Conservation (phyloP, 2,888 invertebrate species). For the Drosophila parthenogenetica region DNA sequence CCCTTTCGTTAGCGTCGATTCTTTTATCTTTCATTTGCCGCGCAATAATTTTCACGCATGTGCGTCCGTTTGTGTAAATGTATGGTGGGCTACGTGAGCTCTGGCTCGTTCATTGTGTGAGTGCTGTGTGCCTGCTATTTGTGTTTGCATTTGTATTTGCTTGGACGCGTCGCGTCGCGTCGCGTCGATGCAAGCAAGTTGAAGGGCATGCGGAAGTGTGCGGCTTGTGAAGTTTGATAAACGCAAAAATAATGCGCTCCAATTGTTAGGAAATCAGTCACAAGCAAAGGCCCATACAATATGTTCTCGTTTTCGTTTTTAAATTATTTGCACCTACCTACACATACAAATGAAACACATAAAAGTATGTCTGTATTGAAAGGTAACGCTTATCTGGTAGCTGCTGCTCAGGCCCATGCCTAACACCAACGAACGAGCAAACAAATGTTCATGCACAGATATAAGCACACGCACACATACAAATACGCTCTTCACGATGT, state of each 20-base stretch:
- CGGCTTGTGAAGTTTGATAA: constrained; percentile 38
- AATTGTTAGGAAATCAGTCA: constrained; percentile 14
- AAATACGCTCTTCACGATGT: constrained; percentile 22
- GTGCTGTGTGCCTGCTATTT: constrained; percentile 33
- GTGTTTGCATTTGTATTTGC: constrained; percentile 46
- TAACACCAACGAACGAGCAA: constrained; percentile 6
- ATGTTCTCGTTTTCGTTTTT: constrained; percentile 20
- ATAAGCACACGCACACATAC: constrained; percentile 2
- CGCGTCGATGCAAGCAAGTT: constrained; percentile 37
- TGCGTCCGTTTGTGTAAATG: constrained; percentile 22
- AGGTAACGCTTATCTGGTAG: constrained; percentile 41
- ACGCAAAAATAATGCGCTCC: constrained; percentile 19
- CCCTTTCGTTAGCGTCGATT: constrained; percentile 13
- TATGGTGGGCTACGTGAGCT: constrained; percentile 74
- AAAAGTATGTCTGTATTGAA: constrained; percentile 22
- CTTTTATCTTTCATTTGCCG: constrained; percentile 22
- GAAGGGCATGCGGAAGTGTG: constrained; percentile 65
- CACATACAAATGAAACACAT: constrained; percentile 4
- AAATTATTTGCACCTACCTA: constrained; percentile 36
- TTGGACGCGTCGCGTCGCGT: background rate
- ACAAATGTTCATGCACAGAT: constrained; percentile 2
- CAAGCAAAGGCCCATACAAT: constrained; percentile 15
- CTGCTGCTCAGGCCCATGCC: constrained; percentile 25
- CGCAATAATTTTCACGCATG: constrained; percentile 37
- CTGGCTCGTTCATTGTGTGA: constrained; percentile 63